Base-by-base conservation (phyloP, 2,888 invertebrate genomes). In the Eremobia ochroleuca region DNA sequence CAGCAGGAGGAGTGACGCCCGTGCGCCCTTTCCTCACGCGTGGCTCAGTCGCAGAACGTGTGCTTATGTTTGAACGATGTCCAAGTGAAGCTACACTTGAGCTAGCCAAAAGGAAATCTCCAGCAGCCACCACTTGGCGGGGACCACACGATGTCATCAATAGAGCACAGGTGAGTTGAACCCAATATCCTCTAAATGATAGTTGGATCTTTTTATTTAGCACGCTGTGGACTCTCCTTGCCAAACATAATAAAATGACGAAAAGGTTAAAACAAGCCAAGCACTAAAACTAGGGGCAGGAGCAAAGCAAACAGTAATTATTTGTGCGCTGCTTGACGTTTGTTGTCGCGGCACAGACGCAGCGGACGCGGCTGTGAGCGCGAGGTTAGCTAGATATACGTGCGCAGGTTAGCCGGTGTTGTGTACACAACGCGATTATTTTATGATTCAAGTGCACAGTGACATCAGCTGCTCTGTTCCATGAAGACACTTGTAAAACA, bases 1-100 rank as follows among this genome's bases (percentile, higher is more conserved):
- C 86, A 21, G 82, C 93, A 40, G 96, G 94, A 58, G 91, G 94
- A 59, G 91, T 93, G 43, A 92, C 94, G 71, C 98, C 99, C 11
- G 98, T 98, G 76, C 97, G 98, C 71, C 98, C 98, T 28, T 98
- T 99, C 94, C 97, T 99, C 73, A 98, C 99, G 62, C 97, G 99
- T 79, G 99, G 99, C 40, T 99, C 99, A 9, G 99, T 99, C 4
- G 99, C 99, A 40, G 99, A 99, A 92, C 97, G 99, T 68, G 99
- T 99, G 83, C 97, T 99, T 85, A 98, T 99, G 95, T 99, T 99
- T 93, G 99, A 99, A 95, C 98, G 98, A 94, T 98, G 99, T 91
- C 99, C 98, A 58, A 98, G 98, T 92, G 98, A 98, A 92, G 96
- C 98, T 79, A 96, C 98, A 68, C 93, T 98, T 88, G 98, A 98